Evolutionary conservation across 2,888 invertebrate species (phyloP), one percentile per base, ranked within the genome.

Genomic region (Napeogenes inachia): DNA sequence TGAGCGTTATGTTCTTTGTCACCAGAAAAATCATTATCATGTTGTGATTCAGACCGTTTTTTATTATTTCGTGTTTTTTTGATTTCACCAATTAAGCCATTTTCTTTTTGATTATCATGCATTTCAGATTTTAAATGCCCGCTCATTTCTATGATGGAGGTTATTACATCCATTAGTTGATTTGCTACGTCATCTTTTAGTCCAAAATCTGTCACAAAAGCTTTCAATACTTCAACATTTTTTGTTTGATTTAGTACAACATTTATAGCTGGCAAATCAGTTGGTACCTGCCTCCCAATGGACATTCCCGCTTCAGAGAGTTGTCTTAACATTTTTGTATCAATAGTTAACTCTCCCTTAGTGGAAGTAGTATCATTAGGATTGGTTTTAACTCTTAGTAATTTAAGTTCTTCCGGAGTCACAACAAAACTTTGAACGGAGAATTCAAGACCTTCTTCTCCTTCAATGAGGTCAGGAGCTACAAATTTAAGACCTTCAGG

Each of bases 261-360:
- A 73, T 92, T 92, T 0, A 94, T 93, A 2, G 91, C 91, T 2
- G 94, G 93, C 60, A 94, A 78, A 68, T 93, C 92, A 2, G 92
- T 87, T 0, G 92, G 90, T 2, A 92, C 92, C 79, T 93, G 93
- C 70, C 93, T 87, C 4, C 94, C 94, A 57, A 94, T 91, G 0
- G 93, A 92, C 91, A 94, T 92, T 42, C 94, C 94, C 12, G 94
- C 94, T 79, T 93, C 93, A 4, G 94, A 93, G 45, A 94, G 77
- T 71, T 94, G 93, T 66, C 92, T 87, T 47, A 94, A 73, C 92
- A 94, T 93, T 61, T 92, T 91, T 3, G 92, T 92, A 70, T 94
- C 94, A 64, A 94, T 93, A 64, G 92, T 92, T 58, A 92, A 80
- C 75, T 94, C 93, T 13, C 92, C 92, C 70, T 91, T 91, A 4